Conservation (phyloP, 2,888 invertebrate species). For the Ephialtes manifestator region DNA sequence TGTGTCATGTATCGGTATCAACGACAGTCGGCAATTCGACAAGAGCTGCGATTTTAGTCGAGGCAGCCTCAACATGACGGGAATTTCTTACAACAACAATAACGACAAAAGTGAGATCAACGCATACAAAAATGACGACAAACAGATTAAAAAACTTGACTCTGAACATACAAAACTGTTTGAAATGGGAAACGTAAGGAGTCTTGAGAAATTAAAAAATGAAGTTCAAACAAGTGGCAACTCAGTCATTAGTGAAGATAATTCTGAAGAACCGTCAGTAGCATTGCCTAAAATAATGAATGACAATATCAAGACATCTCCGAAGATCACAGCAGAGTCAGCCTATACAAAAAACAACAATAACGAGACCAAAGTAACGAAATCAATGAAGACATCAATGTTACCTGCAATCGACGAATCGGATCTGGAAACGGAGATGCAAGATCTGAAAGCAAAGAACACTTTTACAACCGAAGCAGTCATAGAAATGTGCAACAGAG, state of each 20-base stretch:
- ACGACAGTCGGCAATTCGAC: not conserved
- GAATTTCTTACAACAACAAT: conserved; percentile 23
- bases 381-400: not conserved
- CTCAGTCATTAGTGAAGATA: not conserved
- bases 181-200: not conserved
- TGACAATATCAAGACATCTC: not conserved
- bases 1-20: not conserved
- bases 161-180: not conserved
- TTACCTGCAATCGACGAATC: not conserved
- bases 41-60: not conserved
- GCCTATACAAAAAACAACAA: not conserved
- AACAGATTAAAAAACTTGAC: not conserved
- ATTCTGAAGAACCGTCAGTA: not conserved
- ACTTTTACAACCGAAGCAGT: conserved; percentile 25
- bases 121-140: conserved; percentile 1
- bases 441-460: not conserved
- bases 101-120: conserved; percentile 16
- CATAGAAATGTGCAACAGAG: conserved; percentile 37
- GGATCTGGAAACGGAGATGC: not conserved
- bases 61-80: conserved; percentile 20
- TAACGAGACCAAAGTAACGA: not conserved
- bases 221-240: not conserved
- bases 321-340: not conserved
- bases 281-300: not conserved
- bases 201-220: not conserved